Evolutionary conservation across 23 tunicate genomes (phyloP).

Genomic region (Pegea sp.): DNA sequence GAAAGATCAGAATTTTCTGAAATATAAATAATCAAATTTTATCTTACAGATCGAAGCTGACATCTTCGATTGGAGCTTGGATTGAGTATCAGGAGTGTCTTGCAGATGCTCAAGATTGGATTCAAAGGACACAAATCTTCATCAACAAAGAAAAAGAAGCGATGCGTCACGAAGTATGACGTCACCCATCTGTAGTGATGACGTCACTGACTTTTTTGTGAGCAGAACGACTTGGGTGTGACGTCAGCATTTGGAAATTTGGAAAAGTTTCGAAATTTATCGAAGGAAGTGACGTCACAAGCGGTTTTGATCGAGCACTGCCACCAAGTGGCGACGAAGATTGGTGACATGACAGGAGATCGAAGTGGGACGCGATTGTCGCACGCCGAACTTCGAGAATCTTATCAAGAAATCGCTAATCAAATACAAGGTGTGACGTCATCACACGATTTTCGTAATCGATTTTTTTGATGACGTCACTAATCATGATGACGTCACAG

Average conservation of each 20-base stretch:
- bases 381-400: constrained; percentile 58
- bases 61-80: constrained; percentile 33
- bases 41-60: constrained; percentile 20
- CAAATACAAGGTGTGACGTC: constrained; percentile 61
- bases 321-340: constrained; percentile 33
- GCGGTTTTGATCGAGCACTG: constrained; percentile 23
- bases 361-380: constrained; percentile 60
- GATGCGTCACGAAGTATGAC: too few species aligned
- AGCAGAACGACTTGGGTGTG: too few species aligned
- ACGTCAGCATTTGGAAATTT: neutral
- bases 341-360: constrained; percentile 52
- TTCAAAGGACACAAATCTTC: constrained; percentile 15
- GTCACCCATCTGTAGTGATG: too few species aligned
- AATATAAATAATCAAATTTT: too few species aligned
- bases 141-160: constrained; percentile 23
- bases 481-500: constrained; percentile 14
- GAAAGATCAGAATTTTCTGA: too few species aligned
- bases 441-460: constrained; percentile 1
- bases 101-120: constrained; percentile 41
- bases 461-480: constrained; percentile 17
- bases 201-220: neutral
- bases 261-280: constrained; percentile 41
- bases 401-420: constrained; percentile 30
- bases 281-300: constrained; percentile 27
- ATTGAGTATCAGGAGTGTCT: constrained; percentile 47